Conservation (phyloP, 2,888 invertebrate genomes). For the Luperina testacea region DNA sequence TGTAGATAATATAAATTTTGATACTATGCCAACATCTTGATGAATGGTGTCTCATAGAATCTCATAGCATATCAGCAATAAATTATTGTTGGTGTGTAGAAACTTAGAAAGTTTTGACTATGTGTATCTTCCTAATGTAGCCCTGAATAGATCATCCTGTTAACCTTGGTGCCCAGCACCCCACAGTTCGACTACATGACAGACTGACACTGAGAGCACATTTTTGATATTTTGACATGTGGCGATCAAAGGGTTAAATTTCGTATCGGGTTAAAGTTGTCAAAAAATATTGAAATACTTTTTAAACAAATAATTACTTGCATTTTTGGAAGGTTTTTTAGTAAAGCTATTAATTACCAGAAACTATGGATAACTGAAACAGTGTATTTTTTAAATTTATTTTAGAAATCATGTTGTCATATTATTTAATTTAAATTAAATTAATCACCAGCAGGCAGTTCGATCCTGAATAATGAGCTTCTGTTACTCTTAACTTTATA, state of each 20-base stretch:
- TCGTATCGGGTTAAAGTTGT: neutral
- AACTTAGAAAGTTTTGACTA: neutral
- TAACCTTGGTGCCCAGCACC: too few species aligned
- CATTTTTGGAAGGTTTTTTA: neutral
- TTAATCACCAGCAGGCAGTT: neutral
- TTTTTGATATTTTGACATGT: too few species aligned
- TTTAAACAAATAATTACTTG: neutral
- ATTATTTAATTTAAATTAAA: neutral
- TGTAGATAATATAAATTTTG: constrained; percentile 20
- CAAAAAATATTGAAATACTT: neutral
- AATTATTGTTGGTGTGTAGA: neutral
- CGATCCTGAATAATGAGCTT: neutral
- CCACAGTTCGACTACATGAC: too few species aligned
- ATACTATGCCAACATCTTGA: constrained; percentile 51
- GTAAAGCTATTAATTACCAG: neutral
- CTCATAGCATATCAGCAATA: neutral
- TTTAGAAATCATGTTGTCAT: too few species aligned
- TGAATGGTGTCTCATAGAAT: constrained; percentile 8
- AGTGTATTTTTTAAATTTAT: neutral
- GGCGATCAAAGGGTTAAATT: neutral
- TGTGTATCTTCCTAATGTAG: too few species aligned
- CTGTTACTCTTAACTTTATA: neutral
- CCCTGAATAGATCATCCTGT: neutral
- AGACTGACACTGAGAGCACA: too few species aligned
- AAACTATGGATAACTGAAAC: neutral